Percentiles rank a stretch among this genome's conserved stretches.
These are phyloP conservation scores for Pardalotus punctatus DNA, from an alignment of 2,113 vertebrate species.

Conservation along the genomic window DNA sequence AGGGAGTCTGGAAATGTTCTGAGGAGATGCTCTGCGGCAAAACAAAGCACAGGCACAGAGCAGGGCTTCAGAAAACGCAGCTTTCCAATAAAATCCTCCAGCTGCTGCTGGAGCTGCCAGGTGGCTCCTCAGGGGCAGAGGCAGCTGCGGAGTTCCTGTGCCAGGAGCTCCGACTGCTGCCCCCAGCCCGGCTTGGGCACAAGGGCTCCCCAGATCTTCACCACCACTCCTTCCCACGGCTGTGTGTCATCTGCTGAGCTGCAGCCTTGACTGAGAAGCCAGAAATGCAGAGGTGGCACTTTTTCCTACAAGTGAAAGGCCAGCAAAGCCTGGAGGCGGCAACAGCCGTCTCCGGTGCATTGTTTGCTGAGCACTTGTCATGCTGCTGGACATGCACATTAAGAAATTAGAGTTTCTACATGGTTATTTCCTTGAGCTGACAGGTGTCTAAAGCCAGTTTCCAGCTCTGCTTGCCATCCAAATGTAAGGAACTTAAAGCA, in stretches of 20 bases:
- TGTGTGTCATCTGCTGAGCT: accelerated
- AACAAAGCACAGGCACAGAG: not conserved
- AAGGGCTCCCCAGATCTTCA: not conserved
- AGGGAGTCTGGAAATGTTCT: not conserved
- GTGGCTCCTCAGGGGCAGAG: not conserved
- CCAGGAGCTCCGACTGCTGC: not conserved
- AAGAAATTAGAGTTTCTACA: not conserved
- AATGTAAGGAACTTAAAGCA: not conserved
- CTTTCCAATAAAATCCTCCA: not conserved
- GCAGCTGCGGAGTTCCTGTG: not conserved
- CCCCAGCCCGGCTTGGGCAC: not conserved
- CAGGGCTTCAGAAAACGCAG: accelerated
- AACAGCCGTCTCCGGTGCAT: accelerated
- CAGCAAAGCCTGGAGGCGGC: not conserved
- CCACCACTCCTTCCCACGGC: not conserved
- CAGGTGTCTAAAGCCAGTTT: constrained; percentile 17
- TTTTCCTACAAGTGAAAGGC: not conserved
- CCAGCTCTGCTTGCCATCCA: not conserved
- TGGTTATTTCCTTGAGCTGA: not conserved
- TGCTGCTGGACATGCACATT: not conserved
- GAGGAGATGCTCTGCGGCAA: not conserved
- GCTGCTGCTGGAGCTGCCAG: not conserved
- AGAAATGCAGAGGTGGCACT: not conserved
- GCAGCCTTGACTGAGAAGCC: not conserved
- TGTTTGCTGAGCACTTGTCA: not conserved